Evolutionary conservation across 2,888 invertebrate species (phyloP).

Genomic region (Caenorhabditis virilis): DNA sequence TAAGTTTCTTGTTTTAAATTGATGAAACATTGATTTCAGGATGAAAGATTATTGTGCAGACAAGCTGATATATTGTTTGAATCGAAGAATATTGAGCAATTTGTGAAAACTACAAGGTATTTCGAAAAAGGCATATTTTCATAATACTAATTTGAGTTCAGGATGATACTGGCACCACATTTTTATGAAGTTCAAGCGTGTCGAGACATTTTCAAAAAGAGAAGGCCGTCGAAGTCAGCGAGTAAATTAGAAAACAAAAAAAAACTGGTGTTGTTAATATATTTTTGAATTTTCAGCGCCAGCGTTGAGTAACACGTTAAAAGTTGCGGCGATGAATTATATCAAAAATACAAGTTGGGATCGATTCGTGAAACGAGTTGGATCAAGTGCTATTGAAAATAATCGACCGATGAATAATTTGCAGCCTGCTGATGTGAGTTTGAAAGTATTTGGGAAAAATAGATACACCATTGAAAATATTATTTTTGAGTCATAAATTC

Average conservation of each 20-base stretch:
- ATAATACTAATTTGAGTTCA: slow-evolving; percentile 5
- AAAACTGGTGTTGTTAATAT: too few species aligned
- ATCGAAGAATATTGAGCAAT: slow-evolving; percentile 50
- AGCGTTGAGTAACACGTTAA: slow-evolving; percentile 43
- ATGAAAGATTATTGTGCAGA: slow-evolving; percentile 61
- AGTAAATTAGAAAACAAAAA: background rate
- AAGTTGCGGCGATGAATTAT: slow-evolving; percentile 44
- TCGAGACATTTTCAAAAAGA: slow-evolving; percentile 26
- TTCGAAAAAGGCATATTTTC: background rate
- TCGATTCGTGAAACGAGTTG: slow-evolving; percentile 55
- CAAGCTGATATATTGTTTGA: slow-evolving; percentile 63
- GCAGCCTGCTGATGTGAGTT: slow-evolving; percentile 23
- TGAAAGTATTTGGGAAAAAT: background rate
- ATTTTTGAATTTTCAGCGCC: slow-evolving; percentile 14
- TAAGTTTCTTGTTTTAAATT: slow-evolving; percentile 2
- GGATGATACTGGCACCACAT: slow-evolving; percentile 64
- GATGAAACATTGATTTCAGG: slow-evolving; percentile 22
- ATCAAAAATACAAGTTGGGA: slow-evolving; percentile 51
- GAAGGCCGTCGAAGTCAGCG: slow-evolving; percentile 15
- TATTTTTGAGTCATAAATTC: too few species aligned
- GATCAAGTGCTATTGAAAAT: slow-evolving; percentile 30
- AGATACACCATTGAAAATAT: too few species aligned
- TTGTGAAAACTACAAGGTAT: slow-evolving; percentile 36
- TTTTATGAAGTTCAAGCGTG: slow-evolving; percentile 55
- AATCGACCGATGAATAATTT: slow-evolving; percentile 9